A percentile compares a stretch with the other conserved stretches of the same genome.
phyloP scores from a whole-genome alignment of 2,888 invertebrate species.

The Monopis laevigella region DNA sequence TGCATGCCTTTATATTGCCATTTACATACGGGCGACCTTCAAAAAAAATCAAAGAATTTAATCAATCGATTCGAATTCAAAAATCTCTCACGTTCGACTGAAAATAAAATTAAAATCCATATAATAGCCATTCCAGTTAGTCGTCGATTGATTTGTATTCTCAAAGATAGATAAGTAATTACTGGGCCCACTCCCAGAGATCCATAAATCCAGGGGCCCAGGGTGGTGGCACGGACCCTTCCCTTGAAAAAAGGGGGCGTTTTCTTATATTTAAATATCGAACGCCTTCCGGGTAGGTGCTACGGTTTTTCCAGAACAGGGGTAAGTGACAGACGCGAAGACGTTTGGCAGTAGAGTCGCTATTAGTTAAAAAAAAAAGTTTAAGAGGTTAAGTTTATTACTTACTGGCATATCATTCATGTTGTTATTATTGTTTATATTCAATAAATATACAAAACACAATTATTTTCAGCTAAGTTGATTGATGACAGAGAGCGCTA shows the following conservation, averaged over 20 bases:
- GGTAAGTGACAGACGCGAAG: conserved; percentile 64
- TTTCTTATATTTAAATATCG: conserved; percentile 69
- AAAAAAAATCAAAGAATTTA: too few relatives aligned
- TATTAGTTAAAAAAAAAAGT: background rate
- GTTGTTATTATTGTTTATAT: too few relatives aligned
- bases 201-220: conserved; percentile 56
- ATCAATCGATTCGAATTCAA: background rate
- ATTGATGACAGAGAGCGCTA: too few relatives aligned
- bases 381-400: conserved; percentile 26
- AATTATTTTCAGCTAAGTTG: too few relatives aligned
- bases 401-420: background rate
- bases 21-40: too few relatives aligned
- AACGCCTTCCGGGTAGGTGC: conserved; percentile 68
- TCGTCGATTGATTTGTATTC: conserved; percentile 62
- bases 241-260: conserved; percentile 63
- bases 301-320: conserved; percentile 68
- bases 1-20: too few relatives aligned
- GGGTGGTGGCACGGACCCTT: conserved; percentile 24
- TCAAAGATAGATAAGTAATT: conserved; percentile 67
- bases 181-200: conserved; percentile 54
- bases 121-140: conserved; percentile 9
- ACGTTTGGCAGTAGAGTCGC: background rate
- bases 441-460: too few relatives aligned
- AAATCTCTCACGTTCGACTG: too few relatives aligned
- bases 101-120: too few relatives aligned